Base-by-base conservation (phyloP, 2,888 invertebrate species). In the Cryptophagus acutangulus region DNA sequence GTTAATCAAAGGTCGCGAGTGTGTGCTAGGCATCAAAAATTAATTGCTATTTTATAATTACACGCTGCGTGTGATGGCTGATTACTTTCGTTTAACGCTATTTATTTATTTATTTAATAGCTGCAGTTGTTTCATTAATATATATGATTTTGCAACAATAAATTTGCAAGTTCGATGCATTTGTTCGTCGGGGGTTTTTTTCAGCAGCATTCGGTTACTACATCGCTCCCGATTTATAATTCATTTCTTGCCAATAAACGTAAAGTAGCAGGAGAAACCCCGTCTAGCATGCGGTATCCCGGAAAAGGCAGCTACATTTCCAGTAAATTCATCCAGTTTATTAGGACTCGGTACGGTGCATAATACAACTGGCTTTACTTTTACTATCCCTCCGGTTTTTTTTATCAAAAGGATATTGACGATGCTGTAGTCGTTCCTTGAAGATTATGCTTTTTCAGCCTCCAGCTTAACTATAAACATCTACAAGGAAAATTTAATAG, bases 171-270 rank as follows among this genome's bases (percentile, higher is more conserved):
- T 9, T 20, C 5, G 26, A 3, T 12, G 26, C 12, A n/a, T 8
- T 12, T 26, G 26, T 26, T n/a, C 12, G n/a, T 13, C 9, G 9
- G 3, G n/a, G 26, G 10, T 26, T 13, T 26, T n/a, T 26, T 20
- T 20, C 9, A 20, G 10, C 26, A 26, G 12, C 26, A 26, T 26
- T n/a, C n/a, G n/a, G n/a, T n/a, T n/a, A n/a, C n/a, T 20, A 20
- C 24, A 8, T 20, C 24, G 6, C 17, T 20, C 30, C 29, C 37
- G 30, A 45, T 48, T 43, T 43, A 48, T 45, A 43, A 48, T 48
- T 48, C 40, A 48, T 40, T 42, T 28, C 33, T 36, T 38, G 38
- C 48, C 41, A 48, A 48, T 48, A 45, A 48, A 45, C 48, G 24
- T 48, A 41, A 48, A 42, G 39, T 39, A 38, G 41, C 40, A 20